Evolutionary conservation across 2,113 vertebrate species (phyloP).

Genomic region (Probosciger aterrimus): DNA sequence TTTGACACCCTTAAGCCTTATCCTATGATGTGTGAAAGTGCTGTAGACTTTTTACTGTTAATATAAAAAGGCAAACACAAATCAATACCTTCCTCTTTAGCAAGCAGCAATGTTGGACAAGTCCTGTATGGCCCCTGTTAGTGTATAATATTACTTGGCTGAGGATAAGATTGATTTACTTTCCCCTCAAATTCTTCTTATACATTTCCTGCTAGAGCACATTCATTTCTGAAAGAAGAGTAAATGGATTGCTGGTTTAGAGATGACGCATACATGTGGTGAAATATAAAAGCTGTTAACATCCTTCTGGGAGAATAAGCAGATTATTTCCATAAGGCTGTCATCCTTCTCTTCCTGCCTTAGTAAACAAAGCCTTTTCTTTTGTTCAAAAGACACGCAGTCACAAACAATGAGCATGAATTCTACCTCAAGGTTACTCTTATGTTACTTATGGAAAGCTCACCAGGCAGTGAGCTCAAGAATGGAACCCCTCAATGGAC

Average conservation of each 20-base stretch:
- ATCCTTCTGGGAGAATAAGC: neutral
- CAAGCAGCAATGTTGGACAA: neutral
- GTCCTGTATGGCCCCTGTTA: neutral
- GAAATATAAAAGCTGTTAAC: neutral
- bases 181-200: neutral
- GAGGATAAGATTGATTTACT: conserved; percentile 41
- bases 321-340: neutral
- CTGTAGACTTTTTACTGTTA: neutral
- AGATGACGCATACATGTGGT: neutral
- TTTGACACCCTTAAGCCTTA: conserved; percentile 21
- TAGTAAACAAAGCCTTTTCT: neutral
- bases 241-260: neutral
- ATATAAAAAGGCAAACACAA: conserved; percentile 43
- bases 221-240: conserved; percentile 9
- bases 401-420: neutral
- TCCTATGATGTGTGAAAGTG: conserved; percentile 33
- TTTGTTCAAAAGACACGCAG: neutral
- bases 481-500: neutral
- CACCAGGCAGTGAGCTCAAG: neutral
- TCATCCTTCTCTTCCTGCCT: neutral
- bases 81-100: conserved; percentile 47
- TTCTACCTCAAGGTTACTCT: neutral
- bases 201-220: neutral
- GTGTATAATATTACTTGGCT: neutral
- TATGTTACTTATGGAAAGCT: neutral